A percentile compares a stretch with the other conserved stretches of the same genome.
phyloP scores from a whole-genome alignment of 2,113 vertebrate genomes.

The Galbula dea region DNA sequence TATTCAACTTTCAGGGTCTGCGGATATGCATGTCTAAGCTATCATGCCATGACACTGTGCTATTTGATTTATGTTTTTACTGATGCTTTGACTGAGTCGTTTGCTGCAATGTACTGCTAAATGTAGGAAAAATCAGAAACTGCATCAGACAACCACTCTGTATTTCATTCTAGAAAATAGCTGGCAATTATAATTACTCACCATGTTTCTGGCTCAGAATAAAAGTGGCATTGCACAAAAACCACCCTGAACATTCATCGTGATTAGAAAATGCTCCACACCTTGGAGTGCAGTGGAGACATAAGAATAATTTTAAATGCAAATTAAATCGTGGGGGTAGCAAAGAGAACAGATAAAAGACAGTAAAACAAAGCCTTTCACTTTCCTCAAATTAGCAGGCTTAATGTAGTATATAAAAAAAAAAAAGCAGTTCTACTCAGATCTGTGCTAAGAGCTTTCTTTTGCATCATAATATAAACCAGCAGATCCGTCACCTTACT shows the following conservation, averaged over 20 bases:
- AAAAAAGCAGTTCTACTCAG: constrained; percentile 69
- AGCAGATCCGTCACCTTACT: constrained; percentile 72
- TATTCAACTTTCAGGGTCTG: neutral
- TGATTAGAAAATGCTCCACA: constrained; percentile 77
- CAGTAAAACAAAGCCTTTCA: constrained; percentile 80
- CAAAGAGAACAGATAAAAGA: constrained; percentile 77
- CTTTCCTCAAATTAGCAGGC: constrained; percentile 78
- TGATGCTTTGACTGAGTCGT: constrained; percentile 49
- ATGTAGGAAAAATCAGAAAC: constrained; percentile 50
- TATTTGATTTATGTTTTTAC: constrained; percentile 35
- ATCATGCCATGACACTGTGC: constrained; percentile 16
- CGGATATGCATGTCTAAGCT: neutral
- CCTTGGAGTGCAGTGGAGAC: constrained; percentile 73
- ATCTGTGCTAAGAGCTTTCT: constrained; percentile 69
- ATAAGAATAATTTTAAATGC: constrained; percentile 81
- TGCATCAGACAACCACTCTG: constrained; percentile 32
- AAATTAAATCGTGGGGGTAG: constrained; percentile 83
- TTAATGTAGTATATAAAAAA: constrained; percentile 73
- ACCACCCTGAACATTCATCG: constrained; percentile 57
- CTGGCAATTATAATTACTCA: constrained; percentile 73
- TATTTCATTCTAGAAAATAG: constrained; percentile 68
- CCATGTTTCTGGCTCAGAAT: constrained; percentile 74
- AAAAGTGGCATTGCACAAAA: constrained; percentile 69
- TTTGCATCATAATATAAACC: constrained; percentile 75
- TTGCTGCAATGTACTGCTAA: constrained; percentile 40